Base-by-base conservation (phyloP, 1,140 invertebrate species). In the Archivesica marissinica region DNA sequence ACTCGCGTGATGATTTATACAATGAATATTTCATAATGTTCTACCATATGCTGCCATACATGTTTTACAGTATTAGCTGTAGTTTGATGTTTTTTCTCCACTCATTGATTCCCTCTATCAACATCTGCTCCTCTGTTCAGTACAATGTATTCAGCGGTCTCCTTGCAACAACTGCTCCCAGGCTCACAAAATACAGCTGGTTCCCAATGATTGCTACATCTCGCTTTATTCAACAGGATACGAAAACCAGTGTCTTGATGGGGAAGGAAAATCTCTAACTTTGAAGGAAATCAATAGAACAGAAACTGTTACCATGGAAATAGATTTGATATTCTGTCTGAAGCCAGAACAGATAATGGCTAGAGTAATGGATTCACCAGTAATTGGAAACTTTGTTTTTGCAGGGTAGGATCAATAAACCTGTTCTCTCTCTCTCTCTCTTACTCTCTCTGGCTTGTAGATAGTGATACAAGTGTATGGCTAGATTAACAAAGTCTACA, bases 251-350 rank as follows among this genome's bases (percentile, higher is more conserved):
- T 25, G 33, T 64, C 59, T 64, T 64, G 59, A 33, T 64, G 33
- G 59, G 20, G 30, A 64, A 64, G 59, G 30, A 25, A 35, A 64
- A 64, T 64, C 59, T 64, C 59, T 13, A 64, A 64, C 59, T 64
- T 64, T n/a, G 39, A 33, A 44, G 50, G 68, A 72, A 72, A 52
- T 50, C 41, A 72, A 52, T 50, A 50, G 44, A 72, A 50, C 41
- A 50, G 44, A 72, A 50, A 72, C 41, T 47, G 68, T 72, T 52
- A 28, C 41, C 41, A 72, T 72, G 68, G 68, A 20, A 72, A 72
- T 72, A 47, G 68, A 72, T 47, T 72, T 72, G 68, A 47, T 47
- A 72, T 72, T 72, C 68, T 72, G 68, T 72, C 68, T 72, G 68
- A 72, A 50, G 68, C 68, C 30, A 72, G 68, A 50, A 2, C 41